Evolutionary conservation across 2,113 vertebrate species (phyloP).

Genomic region (Barbus barbus): DNA sequence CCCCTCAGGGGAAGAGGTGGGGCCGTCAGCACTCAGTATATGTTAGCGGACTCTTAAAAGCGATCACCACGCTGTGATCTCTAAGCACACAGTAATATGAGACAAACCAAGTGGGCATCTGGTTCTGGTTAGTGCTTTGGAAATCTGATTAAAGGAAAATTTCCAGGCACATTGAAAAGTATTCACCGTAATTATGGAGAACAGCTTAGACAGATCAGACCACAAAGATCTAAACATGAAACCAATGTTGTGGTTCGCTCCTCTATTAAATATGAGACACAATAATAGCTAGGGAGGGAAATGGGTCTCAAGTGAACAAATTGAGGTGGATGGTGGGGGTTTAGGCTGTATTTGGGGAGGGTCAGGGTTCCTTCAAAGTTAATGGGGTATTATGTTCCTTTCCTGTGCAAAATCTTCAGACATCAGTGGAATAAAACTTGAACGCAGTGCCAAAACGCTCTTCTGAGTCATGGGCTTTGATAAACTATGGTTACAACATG

Average conservation of each 20-base stretch:
- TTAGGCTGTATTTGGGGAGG: slow-evolving; percentile 46
- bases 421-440: slow-evolving; percentile 48
- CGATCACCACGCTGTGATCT: slow-evolving; percentile 56
- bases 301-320: slow-evolving; percentile 60
- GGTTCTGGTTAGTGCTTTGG: slow-evolving; percentile 62
- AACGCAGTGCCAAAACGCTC: slow-evolving; percentile 44
- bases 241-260: slow-evolving; percentile 66
- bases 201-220: slow-evolving; percentile 68
- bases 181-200: slow-evolving; percentile 69
- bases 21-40: slow-evolving; percentile 54
- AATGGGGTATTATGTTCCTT: slow-evolving; percentile 57
- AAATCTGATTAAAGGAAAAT: slow-evolving; percentile 69
- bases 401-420: slow-evolving; percentile 50
- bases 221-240: slow-evolving; percentile 72
- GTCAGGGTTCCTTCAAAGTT: slow-evolving; percentile 54
- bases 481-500: slow-evolving; percentile 39
- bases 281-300: slow-evolving; percentile 56
- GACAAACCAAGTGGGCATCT: slow-evolving; percentile 65
- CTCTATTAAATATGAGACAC: slow-evolving; percentile 59
- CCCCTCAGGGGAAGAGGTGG: slow-evolving; percentile 51
- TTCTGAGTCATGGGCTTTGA: slow-evolving; percentile 42
- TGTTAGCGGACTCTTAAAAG: slow-evolving; percentile 70
- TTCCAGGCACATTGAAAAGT: slow-evolving; percentile 64
- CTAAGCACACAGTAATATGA: slow-evolving; percentile 54
- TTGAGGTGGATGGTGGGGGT: slow-evolving; percentile 50